Evolutionary conservation across 2,113 vertebrate genomes (phyloP).

Genomic region (Urocynchramus pylzowi): DNA sequence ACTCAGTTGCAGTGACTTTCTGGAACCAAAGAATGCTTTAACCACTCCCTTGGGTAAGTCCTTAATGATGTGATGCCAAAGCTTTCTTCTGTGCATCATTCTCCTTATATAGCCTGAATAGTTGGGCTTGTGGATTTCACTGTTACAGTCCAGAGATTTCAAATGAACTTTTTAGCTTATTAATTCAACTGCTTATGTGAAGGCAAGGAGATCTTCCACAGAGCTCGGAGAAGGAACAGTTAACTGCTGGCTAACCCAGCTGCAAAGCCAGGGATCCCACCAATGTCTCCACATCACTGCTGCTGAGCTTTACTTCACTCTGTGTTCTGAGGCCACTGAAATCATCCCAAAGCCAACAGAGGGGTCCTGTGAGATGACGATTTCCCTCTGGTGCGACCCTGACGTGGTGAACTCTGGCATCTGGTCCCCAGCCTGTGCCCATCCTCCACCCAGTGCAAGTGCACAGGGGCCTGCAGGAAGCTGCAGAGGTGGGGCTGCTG

Average conservation of each 20-base stretch:
- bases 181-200: fast-evolving
- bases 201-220: neutral
- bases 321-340: neutral
- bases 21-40: neutral
- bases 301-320: neutral
- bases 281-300: neutral
- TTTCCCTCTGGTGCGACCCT: fast-evolving
- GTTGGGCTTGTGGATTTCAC: neutral
- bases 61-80: neutral
- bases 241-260: neutral
- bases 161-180: neutral
- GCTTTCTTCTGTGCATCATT: neutral
- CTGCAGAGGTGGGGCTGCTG: neutral
- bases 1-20: neutral
- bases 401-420: fast-evolving
- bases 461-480: neutral
- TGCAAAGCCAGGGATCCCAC: neutral
- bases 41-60: neutral
- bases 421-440: neutral
- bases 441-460: neutral
- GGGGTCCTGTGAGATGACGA: neutral
- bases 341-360: fast-evolving
- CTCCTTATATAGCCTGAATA: neutral
- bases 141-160: neutral
- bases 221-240: neutral